phyloP scores from a whole-genome alignment of 1,140 invertebrate species.

The Bombus terrestris region DNA sequence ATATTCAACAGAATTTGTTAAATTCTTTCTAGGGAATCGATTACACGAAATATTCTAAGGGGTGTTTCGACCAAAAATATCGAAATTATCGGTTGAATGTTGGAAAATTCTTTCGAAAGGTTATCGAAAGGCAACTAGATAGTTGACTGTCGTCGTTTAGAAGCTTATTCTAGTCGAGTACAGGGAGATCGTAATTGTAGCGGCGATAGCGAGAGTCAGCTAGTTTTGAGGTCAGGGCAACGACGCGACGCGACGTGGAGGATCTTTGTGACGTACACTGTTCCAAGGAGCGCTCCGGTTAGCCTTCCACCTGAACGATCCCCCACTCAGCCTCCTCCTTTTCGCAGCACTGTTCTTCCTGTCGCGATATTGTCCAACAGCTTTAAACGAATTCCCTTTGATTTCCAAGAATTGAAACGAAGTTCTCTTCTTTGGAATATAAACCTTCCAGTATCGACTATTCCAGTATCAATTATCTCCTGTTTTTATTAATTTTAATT shows the following conservation, averaged over 20 bases:
- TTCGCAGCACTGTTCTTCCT: conserved; percentile 42
- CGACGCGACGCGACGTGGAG: conserved; percentile 65
- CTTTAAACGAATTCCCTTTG: conserved; percentile 19
- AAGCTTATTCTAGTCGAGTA: conserved; percentile 9
- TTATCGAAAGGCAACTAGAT: not conserved
- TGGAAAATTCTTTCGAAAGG: not conserved
- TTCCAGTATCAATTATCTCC: not conserved
- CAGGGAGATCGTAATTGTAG: conserved; percentile 63
- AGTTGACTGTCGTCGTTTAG: not conserved
- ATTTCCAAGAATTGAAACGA: not conserved
- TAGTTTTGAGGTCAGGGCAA: conserved; percentile 79
- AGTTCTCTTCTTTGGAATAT: not conserved
- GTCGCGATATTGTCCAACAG: not conserved
- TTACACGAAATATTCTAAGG: not conserved
- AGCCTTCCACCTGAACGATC: conserved; percentile 64
- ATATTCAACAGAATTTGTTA: no score
- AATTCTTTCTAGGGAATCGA: not conserved
- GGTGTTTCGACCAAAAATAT: no score
- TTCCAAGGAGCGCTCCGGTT: conserved; percentile 62
- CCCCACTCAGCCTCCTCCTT: conserved; percentile 8
- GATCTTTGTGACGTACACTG: conserved; percentile 73
- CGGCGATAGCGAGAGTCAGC: conserved; percentile 66
- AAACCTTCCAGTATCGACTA: not conserved
- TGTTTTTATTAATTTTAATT: no score
- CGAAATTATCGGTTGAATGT: not conserved